Evolutionary conservation across 2,113 vertebrate species (phyloP), one percentile per base, ranked within the genome.

Genomic region (Echinops telfairi): DNA sequence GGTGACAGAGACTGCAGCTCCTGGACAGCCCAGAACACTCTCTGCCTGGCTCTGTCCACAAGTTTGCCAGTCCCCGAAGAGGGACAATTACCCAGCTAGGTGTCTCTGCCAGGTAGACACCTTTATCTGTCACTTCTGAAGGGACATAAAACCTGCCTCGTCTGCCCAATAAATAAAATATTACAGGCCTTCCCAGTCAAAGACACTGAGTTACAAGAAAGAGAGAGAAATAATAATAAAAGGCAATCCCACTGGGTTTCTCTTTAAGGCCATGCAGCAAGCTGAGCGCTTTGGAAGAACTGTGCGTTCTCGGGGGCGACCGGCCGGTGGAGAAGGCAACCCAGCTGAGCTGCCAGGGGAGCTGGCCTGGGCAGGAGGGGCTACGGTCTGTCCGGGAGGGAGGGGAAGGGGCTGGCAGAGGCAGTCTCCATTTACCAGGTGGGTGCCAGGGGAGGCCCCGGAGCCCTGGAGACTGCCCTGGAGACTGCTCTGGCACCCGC

Each of bases 131-230:
- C 0, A 36, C 95, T 88, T 97, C 96, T 96, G 89, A 97, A 97
- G 97, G 86, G 96, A 94, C 22, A 7, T 95, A 95, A 84, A 93
- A 96, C 94, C 96, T 94, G 96, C 88, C 92, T 96, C 83, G 96
- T 89, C 96, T 97, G 96, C 94, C 97, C 96, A 60, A 95, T 96
- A 97, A 98, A 98, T 98, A 98, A 98, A 97, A 97, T 98, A 95
- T 94, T 91, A 96, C 92, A 97, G 98, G 94, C 92, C 94, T 97
- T 97, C 91, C 95, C 96, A 96, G 95, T 97, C 97, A 98, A 97
- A 96, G 88, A 88, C 91, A 81, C 36, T 7, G 85, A 88, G 81
- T 53, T 40, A 83, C 82, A 89, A 92, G 75, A 96, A 97, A 97
- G 86, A 47, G 86, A 47, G 94, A 95, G 97, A 97, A 94, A 95